Evolutionary conservation across 2,113 vertebrate genomes (phyloP).

Genomic region (Scalopus aquaticus): DNA sequence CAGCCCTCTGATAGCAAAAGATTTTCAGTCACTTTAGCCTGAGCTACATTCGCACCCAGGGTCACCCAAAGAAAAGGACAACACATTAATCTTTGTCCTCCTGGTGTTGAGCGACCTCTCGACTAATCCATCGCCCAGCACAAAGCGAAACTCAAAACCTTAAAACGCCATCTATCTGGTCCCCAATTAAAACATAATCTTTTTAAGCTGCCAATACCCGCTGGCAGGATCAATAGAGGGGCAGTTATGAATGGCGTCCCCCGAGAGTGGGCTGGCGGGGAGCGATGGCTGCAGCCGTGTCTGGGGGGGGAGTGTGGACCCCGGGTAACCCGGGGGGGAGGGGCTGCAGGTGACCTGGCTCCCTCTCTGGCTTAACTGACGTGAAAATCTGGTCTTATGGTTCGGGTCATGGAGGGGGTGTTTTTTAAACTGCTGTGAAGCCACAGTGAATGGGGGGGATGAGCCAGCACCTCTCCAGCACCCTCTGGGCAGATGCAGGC

Average conservation of each 20-base stretch:
- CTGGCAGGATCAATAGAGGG: slow-evolving; percentile 87
- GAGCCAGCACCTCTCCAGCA: not conserved
- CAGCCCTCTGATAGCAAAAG: slow-evolving; percentile 85
- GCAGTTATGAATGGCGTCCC: slow-evolving; percentile 87
- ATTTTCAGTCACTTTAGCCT: slow-evolving; percentile 89
- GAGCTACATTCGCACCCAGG: slow-evolving; percentile 81
- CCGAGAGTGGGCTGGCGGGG: slow-evolving; percentile 80
- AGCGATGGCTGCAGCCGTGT: slow-evolving; percentile 77
- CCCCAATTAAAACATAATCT: slow-evolving; percentile 92
- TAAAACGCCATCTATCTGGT: slow-evolving; percentile 88
- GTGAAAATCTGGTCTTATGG: not conserved
- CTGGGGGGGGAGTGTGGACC: slow-evolving; percentile 59
- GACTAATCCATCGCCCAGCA: slow-evolving; percentile 84
- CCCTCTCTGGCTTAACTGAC: not conserved
- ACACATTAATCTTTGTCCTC: slow-evolving; percentile 89
- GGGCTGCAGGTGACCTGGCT: slow-evolving; percentile 41
- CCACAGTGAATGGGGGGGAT: not conserved
- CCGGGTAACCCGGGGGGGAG: slow-evolving; percentile 43
- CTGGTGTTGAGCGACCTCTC: slow-evolving; percentile 81
- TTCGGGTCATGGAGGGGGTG: rapidly evolving
- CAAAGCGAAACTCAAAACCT: slow-evolving; percentile 85
- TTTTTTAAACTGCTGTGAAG: not conserved
- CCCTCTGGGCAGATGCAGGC: no score
- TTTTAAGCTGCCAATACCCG: slow-evolving; percentile 89
- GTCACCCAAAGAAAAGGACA: slow-evolving; percentile 88